Evolutionary conservation across 2,797 vertebrate genomes (phyloP), one percentile per base, ranked within the genome.

Genomic region (Anguilla anguilla): DNA sequence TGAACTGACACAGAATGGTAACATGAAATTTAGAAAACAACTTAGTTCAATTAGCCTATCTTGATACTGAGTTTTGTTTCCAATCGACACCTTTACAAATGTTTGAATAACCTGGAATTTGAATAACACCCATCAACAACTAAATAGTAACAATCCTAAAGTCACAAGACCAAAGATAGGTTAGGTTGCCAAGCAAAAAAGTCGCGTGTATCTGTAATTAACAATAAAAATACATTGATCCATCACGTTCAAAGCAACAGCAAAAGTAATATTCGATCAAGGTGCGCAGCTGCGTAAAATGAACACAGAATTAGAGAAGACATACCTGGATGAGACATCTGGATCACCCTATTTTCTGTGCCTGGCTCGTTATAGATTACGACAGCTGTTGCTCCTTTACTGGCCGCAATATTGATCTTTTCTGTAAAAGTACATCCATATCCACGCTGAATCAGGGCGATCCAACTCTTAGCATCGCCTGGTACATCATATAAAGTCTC

Each of bases 321-420:
- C 25, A 7, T 93, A 97, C 96, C 96, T 0, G 94, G 94, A 92
- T 97, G 96, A 90, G 95, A 95, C 96, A 97, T 97, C 90, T 95
- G 91, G 91, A 96, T 94, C 89, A 96, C 93, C 79, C 95, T 94
- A 91, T 94, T 96, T 90, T 93, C 93, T n/a, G 94, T 93, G 46
- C 95, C 96, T 0, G 93, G 84, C 28, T 85, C 84, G 84, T 85
- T 85, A 84, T 92, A 96, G 93, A 97, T 95, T 91, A 96, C 96
- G 28, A 93, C 96, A 88, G 93, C 96, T 55, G 86, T 85, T 28
- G 96, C 96, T n/a, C 96, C 96, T 85, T 89, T 92, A 0, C 90
- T 74, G 0, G 91, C 88, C 59, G 96, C 96, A 91, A 92, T 89
- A 4, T 92, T 93, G 92, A 97, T 96, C 92, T 97, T 97, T 61